A percentile compares a stretch with the other conserved stretches of the same genome.
phyloP scores from a whole-genome alignment of 2,888 invertebrate genomes.

The Aethes cnicana region DNA sequence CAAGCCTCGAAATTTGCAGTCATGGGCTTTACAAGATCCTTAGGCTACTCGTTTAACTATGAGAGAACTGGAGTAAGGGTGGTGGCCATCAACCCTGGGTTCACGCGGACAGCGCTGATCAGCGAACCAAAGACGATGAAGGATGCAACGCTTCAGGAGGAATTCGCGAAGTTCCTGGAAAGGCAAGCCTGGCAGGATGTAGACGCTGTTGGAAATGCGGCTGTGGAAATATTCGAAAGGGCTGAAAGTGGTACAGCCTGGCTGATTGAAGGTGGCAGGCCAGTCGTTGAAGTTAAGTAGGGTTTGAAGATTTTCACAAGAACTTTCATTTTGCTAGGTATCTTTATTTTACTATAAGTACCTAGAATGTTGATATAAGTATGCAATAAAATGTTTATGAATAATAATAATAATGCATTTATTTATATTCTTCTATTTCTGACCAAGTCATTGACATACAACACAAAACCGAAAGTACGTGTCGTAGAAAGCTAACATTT shows the following conservation, averaged over 20 bases:
- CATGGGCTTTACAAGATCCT: constrained; percentile 74
- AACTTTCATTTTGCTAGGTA: not conserved
- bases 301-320: not conserved
- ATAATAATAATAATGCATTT: too few species aligned
- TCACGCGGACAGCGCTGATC: constrained; percentile 64
- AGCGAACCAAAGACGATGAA: constrained; percentile 33
- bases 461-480: too few species aligned
- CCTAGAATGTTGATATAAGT: not conserved
- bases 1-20: constrained; percentile 83
- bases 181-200: constrained; percentile 49
- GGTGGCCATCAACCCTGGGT: constrained; percentile 79
- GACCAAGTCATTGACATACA: too few species aligned
- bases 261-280: constrained; percentile 70
- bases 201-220: constrained; percentile 51
- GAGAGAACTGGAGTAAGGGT: constrained; percentile 75
- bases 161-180: constrained; percentile 39
- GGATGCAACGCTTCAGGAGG: constrained; percentile 35
- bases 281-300: constrained; percentile 48
- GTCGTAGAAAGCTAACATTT: too few species aligned
- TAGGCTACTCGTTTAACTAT: constrained; percentile 68
- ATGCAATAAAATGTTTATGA: too few species aligned
- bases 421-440: too few species aligned
- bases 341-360: not conserved
- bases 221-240: constrained; percentile 53
- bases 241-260: constrained; percentile 78